Conservation (phyloP, 2,113 vertebrate species). For the Tinamus guttatus region DNA sequence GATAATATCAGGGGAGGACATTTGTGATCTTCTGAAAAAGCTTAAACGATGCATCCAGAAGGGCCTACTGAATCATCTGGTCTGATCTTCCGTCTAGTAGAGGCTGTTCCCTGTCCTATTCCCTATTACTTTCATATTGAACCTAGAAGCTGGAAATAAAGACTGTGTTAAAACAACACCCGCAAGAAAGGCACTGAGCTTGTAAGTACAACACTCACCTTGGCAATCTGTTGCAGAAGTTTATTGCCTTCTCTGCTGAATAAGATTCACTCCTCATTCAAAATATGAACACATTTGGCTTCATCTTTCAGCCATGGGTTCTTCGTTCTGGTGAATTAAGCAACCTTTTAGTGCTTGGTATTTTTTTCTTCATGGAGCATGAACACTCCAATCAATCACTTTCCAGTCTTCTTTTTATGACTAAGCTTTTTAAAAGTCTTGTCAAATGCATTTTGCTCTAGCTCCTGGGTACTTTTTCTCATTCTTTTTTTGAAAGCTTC, state of each 20-base stretch:
- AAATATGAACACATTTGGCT: background rate
- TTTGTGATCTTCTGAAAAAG: background rate
- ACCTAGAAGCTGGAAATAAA: background rate
- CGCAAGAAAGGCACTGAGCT: background rate
- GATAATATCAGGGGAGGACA: background rate
- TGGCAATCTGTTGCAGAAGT: background rate
- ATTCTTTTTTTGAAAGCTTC: background rate
- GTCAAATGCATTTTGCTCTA: background rate
- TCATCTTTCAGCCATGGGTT: background rate
- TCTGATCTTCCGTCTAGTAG: background rate
- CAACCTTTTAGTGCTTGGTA: background rate
- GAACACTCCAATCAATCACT: background rate
- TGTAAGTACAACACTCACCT: background rate
- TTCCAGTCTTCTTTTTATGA: background rate
- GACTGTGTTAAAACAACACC: background rate
- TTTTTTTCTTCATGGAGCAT: background rate
- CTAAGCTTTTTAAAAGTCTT: background rate
- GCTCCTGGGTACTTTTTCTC: background rate
- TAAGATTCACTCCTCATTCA: background rate
- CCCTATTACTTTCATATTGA: background rate
- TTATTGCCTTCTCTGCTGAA: background rate
- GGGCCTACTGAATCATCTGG: background rate
- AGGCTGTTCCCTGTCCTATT: background rate
- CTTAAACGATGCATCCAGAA: background rate
- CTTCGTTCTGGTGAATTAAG: conserved; percentile 4